A percentile compares a stretch with the other conserved stretches of the same genome.
These are phyloP conservation scores for Latheticus oryzae DNA, from an alignment of 2,888 invertebrate species.

Conservation along the genomic window DNA sequence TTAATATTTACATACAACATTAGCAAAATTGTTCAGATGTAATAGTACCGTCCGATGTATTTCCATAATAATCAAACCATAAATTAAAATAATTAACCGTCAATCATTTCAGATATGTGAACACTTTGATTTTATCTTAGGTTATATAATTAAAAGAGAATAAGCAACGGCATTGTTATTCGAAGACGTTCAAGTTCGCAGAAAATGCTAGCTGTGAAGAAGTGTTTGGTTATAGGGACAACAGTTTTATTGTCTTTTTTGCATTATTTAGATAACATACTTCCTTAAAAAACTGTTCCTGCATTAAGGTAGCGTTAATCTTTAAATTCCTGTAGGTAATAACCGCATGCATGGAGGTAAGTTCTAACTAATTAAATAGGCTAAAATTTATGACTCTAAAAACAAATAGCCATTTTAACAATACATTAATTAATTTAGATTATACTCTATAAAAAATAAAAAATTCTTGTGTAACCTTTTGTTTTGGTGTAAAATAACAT, in stretches of 20 bases:
- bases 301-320: conserved; percentile 32
- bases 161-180: conserved; percentile 33
- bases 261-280: conserved; percentile 34
- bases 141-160: conserved; percentile 31
- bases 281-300: conserved; percentile 23
- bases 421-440: too few relatives aligned
- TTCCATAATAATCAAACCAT: conserved; percentile 34
- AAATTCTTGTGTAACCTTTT: too few relatives aligned
- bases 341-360: conserved; percentile 26
- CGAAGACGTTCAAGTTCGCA: conserved; percentile 33
- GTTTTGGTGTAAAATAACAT: too few relatives aligned
- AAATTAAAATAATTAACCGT: conserved; percentile 40
- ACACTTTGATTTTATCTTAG: conserved; percentile 36
- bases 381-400: conserved; percentile 30
- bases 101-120: conserved; percentile 38
- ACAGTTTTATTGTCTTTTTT: conserved; percentile 29
- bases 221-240: conserved; percentile 11
- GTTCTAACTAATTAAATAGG: conserved; percentile 34
- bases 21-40: conserved; percentile 17
- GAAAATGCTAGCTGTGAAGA: conserved; percentile 26
- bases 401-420: conserved; percentile 36
- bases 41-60: conserved; percentile 16
- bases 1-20: conserved; percentile 13
- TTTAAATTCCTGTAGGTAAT: conserved; percentile 22
- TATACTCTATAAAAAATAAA: too few relatives aligned